Evolutionary conservation across 2,797 vertebrate genomes (phyloP).

Genomic region (Sebastes taczanowskii): DNA sequence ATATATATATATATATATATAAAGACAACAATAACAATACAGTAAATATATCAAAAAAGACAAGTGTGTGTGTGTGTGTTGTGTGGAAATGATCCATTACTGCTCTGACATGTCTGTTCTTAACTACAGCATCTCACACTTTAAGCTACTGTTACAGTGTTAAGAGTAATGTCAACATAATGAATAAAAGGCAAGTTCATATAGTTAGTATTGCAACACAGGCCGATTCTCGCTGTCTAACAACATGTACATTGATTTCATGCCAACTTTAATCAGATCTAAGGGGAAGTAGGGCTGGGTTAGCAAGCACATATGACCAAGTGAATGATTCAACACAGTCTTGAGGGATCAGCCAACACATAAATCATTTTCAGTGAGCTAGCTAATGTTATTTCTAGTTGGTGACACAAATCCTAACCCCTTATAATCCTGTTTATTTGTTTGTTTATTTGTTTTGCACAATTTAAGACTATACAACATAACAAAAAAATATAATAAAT

Average conservation of each 20-base stretch:
- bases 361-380: not conserved
- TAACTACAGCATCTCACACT: not conserved
- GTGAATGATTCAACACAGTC: not conserved
- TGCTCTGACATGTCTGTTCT: slow-evolving; percentile 14
- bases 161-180: not conserved
- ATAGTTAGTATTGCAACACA: not conserved
- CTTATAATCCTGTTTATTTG: no score
- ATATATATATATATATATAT: no score
- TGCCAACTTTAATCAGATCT: slow-evolving; percentile 5
- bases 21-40: no score
- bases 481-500: no score
- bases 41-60: no score
- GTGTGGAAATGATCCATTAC: slow-evolving; percentile 43
- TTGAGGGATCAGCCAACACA: no score
- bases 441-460: no score
- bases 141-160: not conserved
- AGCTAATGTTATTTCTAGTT: not conserved
- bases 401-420: not conserved
- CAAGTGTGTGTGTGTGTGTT: no score
- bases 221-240: slow-evolving; percentile 1
- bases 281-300: not conserved
- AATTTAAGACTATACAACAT: no score
- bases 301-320: not conserved
- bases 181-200: not conserved
- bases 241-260: not conserved